Conservation (phyloP, 2,113 vertebrate genomes). For the Lepus europaeus region DNA sequence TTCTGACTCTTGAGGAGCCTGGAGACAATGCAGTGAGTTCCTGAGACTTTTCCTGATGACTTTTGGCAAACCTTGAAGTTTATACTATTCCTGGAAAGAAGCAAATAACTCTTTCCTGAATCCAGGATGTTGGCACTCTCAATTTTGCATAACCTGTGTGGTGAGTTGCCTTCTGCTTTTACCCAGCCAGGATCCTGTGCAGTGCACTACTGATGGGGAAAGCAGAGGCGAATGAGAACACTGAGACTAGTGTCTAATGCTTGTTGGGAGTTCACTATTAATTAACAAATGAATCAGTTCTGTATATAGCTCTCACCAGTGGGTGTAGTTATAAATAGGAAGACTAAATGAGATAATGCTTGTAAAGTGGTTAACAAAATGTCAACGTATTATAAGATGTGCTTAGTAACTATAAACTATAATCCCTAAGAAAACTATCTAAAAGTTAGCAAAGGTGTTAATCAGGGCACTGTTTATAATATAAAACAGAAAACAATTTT, state of each 20-base stretch:
- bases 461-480: neutral
- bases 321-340: neutral
- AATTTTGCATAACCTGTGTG: neutral
- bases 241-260: neutral
- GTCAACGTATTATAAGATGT: neutral
- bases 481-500: neutral
- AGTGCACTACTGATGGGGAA: neutral
- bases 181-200: neutral
- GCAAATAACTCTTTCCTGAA: neutral
- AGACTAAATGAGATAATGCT: neutral
- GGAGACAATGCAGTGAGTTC: neutral
- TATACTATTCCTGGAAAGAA: neutral
- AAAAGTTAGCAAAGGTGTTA: conserved; percentile 36
- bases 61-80: neutral
- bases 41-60: neutral
- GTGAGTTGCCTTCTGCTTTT: neutral
- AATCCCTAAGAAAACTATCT: conserved; percentile 8
- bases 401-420: neutral
- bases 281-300: neutral
- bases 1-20: neutral
- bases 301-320: neutral
- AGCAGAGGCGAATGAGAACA: neutral
- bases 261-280: neutral
- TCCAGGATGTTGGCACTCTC: neutral
- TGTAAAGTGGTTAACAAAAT: conserved; percentile 3